Conservation (phyloP, 2,113 vertebrate species). For the Dasyurus viverrinus region DNA sequence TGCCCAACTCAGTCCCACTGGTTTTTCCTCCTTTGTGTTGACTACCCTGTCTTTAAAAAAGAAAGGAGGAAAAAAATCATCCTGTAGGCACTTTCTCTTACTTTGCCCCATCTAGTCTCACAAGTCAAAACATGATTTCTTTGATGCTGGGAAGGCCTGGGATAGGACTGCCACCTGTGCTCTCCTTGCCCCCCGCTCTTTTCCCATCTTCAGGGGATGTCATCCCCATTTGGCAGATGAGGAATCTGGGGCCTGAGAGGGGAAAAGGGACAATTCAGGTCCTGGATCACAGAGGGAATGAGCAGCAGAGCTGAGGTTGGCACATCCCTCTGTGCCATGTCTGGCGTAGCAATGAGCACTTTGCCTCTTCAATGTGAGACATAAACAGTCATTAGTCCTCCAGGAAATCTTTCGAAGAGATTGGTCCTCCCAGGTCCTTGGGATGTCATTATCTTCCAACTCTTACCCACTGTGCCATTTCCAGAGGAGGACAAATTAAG, state of each 20-base stretch:
- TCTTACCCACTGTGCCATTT: not conserved
- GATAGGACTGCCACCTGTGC: not conserved
- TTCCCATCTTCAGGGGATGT: not conserved
- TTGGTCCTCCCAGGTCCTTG: not conserved
- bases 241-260: not conserved
- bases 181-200: not conserved
- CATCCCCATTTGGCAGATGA: not conserved
- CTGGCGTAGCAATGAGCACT: not conserved
- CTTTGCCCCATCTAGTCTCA: not conserved
- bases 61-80: not conserved
- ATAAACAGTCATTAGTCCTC: not conserved
- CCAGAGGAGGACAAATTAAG: not conserved
- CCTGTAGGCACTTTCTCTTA: not conserved
- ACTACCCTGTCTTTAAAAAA: not conserved
- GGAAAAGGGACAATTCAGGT: not conserved
- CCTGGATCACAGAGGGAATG: not conserved
- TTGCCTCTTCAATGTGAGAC: not conserved
- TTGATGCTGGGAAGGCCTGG: not conserved
- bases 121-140: not conserved
- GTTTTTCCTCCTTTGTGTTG: not conserved
- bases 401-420: not conserved
- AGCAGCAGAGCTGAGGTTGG: conserved; percentile 6
- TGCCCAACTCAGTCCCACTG: not conserved
- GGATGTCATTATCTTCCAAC: not conserved
- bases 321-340: not conserved